Evolutionary conservation across 2,113 vertebrate species (phyloP).

Genomic region (Murina feae): DNA sequence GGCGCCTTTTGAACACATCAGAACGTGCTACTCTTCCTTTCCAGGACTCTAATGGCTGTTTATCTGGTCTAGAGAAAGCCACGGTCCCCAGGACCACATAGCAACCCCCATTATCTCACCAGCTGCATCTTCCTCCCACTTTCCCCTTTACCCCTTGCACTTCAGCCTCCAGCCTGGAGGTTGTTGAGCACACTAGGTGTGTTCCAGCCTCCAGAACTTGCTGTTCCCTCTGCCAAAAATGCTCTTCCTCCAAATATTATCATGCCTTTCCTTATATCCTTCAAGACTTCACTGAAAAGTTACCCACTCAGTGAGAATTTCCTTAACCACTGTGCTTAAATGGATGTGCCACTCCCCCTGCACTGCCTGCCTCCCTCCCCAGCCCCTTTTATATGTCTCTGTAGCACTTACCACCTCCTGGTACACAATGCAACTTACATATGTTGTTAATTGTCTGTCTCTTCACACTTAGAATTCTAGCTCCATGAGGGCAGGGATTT

Average conservation of each 20-base stretch:
- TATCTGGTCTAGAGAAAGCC: neutral
- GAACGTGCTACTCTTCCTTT: neutral
- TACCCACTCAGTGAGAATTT: neutral
- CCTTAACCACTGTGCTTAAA: neutral
- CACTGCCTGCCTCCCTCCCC: neutral
- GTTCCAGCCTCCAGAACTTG: neutral
- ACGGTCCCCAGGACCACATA: neutral
- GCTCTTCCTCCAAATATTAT: neutral
- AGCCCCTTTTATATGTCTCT: neutral
- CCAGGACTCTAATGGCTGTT: neutral
- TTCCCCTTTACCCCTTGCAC: accelerated
- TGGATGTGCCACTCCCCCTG: accelerated
- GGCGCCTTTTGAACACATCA: neutral
- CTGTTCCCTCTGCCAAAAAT: neutral
- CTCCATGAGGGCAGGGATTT: neutral
- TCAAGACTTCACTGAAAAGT: neutral
- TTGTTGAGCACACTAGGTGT: neutral
- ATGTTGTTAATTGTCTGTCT: neutral
- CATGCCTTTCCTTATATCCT: neutral
- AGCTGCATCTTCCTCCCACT: neutral
- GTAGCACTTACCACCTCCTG: neutral
- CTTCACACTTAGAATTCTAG: neutral
- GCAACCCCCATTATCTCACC: neutral
- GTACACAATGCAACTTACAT: neutral
- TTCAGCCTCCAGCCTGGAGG: neutral